Base-by-base conservation (phyloP, 2,113 vertebrate species). In the Pogonocichla stellata region DNA sequence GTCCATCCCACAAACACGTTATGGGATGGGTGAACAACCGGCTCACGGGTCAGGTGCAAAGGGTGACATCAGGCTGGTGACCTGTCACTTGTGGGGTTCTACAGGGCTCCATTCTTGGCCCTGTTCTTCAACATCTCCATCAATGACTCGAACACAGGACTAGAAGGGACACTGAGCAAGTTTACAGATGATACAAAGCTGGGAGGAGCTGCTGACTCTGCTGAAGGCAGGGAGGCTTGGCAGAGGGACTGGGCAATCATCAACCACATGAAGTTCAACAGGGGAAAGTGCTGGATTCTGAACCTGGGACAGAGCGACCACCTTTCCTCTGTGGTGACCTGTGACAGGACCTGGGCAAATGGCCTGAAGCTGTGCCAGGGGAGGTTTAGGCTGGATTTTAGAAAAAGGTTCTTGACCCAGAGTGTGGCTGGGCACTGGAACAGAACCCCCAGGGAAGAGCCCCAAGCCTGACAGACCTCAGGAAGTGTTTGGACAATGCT, bases 21-120 rank as follows among this genome's bases (percentile, higher is more conserved):
- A 22, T 26, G 43, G 53, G 33, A 51, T 33, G 45, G 62, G 33
- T 43, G 45, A 77, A 75, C 31, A 86, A 14, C 25, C 0, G 0
- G 43, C 31, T 42, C 5, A 36, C 0, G 0, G 17, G 20, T 50
- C 16, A 57, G 31, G 36, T 31, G 43, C 43, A 18, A 36, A 31
- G 36, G 25, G 16, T 58, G 42, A 11, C 51, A 58, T 58, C 53
- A 36, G 36, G 29, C 43, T 20, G 31, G 61, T 34, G 34, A 42
- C 61, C 31, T 25, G 71, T 50, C 34, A 31, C 51, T 34, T 22
- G 36, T 31, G 36, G 61, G 50, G 34, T 9, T 75, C 71, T 51
- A 48, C 19, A 65, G 42, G 51, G 36, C 50, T 74, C 70, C 42
- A 50, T 50, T 31, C 42, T 85, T 0, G 0, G 29, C 29, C 42